phyloP scores from a whole-genome alignment of 2,797 vertebrate species.

The Xenentodon cancila region DNA sequence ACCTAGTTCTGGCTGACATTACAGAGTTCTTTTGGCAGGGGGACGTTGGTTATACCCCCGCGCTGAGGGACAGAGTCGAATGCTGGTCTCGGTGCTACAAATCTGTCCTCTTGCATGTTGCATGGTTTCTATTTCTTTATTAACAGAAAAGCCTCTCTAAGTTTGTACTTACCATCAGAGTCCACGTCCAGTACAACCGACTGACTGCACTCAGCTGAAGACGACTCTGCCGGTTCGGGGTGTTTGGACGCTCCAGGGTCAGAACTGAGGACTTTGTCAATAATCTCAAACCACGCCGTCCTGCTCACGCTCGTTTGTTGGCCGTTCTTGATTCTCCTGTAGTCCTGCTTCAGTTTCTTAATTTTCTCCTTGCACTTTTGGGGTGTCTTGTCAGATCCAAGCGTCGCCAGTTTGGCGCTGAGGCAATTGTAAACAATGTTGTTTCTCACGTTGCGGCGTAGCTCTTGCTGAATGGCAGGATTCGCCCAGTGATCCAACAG shows the following conservation, averaged over 20 bases:
- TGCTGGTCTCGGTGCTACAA: no score
- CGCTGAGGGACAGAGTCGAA: no score
- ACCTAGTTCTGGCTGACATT: no score
- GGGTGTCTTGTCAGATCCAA: slow-evolving; percentile 40
- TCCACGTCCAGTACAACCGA: slow-evolving; percentile 1
- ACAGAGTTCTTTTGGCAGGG: no score
- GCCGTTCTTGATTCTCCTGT: slow-evolving; percentile 41
- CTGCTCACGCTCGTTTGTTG: slow-evolving; percentile 4
- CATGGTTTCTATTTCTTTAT: no score
- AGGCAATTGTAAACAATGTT: slow-evolving; percentile 28
- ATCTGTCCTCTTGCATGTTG: no score
- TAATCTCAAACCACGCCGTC: slow-evolving; percentile 37
- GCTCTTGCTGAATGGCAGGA: slow-evolving; percentile 38
- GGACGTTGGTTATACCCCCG: no score
- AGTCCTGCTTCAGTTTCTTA: slow-evolving; percentile 48
- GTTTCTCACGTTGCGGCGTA: slow-evolving; percentile 40
- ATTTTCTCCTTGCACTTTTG: slow-evolving; percentile 49
- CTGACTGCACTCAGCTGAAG: not conserved
- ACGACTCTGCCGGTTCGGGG: slow-evolving; percentile 1
- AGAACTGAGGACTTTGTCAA: slow-evolving; percentile 35
- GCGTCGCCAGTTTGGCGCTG: slow-evolving; percentile 28
- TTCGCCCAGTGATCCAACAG: slow-evolving; percentile 48
- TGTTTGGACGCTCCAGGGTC: not conserved
- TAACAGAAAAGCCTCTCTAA: no score
- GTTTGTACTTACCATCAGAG: slow-evolving; percentile 12